Conservation (phyloP, 2,113 vertebrate genomes). For the Sigmodon hispidus region DNA sequence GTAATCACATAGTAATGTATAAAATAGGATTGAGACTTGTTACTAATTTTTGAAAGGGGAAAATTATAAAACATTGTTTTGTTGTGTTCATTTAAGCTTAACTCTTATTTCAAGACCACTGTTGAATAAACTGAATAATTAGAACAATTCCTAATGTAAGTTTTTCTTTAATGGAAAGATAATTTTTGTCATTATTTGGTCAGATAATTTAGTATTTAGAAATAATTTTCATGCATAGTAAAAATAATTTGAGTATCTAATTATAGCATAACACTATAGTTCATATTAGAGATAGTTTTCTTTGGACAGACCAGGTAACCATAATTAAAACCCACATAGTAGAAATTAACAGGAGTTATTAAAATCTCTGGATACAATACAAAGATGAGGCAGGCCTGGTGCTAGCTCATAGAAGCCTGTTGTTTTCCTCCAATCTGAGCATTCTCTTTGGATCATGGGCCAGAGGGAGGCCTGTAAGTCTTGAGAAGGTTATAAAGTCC, state of each 20-base stretch:
- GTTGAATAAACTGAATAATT: slow-evolving; percentile 4
- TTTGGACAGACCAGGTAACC: background rate
- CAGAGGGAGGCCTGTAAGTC: background rate
- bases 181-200: background rate
- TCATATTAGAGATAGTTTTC: background rate
- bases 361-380: background rate
- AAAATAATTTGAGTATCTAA: background rate
- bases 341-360: background rate
- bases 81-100: background rate
- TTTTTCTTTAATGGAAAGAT: background rate
- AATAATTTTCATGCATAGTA: background rate
- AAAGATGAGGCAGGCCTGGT: background rate
- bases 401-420: background rate
- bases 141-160: background rate
- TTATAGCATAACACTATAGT: background rate
- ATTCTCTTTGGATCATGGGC: background rate
- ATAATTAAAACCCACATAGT: slow-evolving; percentile 18
- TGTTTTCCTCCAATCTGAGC: background rate
- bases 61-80: background rate
- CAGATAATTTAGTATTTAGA: background rate
- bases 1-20: background rate
- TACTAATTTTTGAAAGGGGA: slow-evolving; percentile 16
- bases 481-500: background rate
- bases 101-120: background rate
- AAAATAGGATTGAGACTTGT: background rate